These are phyloP conservation scores for Zaprionus gabonicus DNA, from an alignment of 1,140 invertebrate species.

Conservation along the genomic window DNA sequence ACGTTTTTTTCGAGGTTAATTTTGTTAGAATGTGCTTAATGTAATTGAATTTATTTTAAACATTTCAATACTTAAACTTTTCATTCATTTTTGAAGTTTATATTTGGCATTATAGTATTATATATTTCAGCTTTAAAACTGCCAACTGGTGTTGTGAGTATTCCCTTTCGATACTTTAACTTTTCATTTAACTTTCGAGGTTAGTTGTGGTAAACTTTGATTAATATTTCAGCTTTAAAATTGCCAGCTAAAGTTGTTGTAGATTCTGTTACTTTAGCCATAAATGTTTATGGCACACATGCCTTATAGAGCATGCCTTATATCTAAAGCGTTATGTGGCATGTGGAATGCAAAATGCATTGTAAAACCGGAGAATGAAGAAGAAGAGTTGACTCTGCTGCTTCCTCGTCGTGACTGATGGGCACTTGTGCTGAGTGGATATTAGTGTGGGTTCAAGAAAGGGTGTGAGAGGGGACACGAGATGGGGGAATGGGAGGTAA, in stretches of 20 bases:
- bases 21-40: no score
- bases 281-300: neutral
- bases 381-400: neutral
- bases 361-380: neutral
- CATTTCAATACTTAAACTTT: no score
- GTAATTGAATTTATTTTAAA: no score
- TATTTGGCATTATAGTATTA: no score
- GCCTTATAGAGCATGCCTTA: neutral
- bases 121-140: no score
- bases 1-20: neutral
- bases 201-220: neutral
- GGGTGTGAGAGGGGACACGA: neutral
- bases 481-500: neutral
- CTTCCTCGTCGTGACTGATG: slow-evolving; percentile 18
- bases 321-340: neutral
- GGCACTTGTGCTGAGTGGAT: slow-evolving; percentile 18
- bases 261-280: neutral
- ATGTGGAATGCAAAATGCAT: neutral
- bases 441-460: slow-evolving; percentile 3
- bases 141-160: no score
- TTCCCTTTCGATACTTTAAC: neutral
- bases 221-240: neutral
- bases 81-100: no score
- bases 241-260: neutral
- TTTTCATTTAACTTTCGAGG: neutral